These are phyloP conservation scores for Agonopterix alstromeriana DNA, from an alignment of 2,888 invertebrate species.

Conservation along the genomic window DNA sequence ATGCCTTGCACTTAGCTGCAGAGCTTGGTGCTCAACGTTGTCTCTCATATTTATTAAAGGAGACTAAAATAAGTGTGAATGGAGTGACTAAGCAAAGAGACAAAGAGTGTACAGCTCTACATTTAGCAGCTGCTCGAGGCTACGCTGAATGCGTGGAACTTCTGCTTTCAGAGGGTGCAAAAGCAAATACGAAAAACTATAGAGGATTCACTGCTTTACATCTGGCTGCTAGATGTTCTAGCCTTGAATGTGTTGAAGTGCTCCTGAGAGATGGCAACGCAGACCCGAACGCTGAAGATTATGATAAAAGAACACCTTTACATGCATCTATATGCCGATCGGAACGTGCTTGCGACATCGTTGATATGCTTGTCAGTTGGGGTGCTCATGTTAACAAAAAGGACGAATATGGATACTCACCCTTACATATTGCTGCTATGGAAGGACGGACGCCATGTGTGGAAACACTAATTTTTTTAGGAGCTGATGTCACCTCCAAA, in stretches of 20 bases:
- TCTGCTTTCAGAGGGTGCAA: constrained; percentile 85
- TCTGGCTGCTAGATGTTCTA: constrained; percentile 87
- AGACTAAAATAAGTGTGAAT: constrained; percentile 83
- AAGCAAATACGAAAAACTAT: constrained; percentile 84
- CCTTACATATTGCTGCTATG: constrained; percentile 89
- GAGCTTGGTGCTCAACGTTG: constrained; percentile 86
- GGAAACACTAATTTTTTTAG: constrained; percentile 87
- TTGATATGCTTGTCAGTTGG: constrained; percentile 86
- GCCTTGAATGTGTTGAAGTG: constrained; percentile 87
- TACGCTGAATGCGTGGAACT: constrained; percentile 88
- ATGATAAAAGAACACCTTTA: constrained; percentile 86
- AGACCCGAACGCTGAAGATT: constrained; percentile 87
- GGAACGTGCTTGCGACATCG: constrained; percentile 85
- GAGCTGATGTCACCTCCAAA: constrained; percentile 90
- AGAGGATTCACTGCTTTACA: constrained; percentile 92
- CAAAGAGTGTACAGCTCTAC: constrained; percentile 86
- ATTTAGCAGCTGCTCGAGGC: constrained; percentile 92
- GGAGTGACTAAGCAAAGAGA: constrained; percentile 82
- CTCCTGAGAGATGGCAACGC: constrained; percentile 84
- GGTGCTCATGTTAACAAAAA: constrained; percentile 89
- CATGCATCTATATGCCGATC: constrained; percentile 89
- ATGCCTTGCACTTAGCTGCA: constrained; percentile 87
- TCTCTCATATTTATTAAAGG: constrained; percentile 84
- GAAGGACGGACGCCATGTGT: constrained; percentile 91
- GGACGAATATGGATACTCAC: constrained; percentile 90